phyloP scores from a whole-genome alignment of 2,888 invertebrate genomes.

The Scaptomyza parva region DNA sequence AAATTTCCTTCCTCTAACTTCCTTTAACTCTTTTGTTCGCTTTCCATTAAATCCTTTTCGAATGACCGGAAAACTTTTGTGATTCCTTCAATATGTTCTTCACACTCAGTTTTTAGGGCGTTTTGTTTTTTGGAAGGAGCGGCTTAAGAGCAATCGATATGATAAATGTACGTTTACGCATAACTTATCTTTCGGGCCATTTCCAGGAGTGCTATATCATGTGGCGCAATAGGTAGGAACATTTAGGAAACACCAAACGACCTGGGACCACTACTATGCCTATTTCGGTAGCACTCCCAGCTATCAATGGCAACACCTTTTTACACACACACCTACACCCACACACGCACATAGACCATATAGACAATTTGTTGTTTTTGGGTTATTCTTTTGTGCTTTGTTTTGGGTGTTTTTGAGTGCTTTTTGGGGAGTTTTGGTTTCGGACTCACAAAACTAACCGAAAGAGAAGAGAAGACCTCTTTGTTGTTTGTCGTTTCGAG shows the following conservation, averaged over 20 bases:
- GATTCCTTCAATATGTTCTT: slow-evolving; percentile 33
- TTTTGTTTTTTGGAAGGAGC: slow-evolving; percentile 13
- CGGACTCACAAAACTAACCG: slow-evolving; percentile 24
- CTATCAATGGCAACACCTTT: slow-evolving; percentile 73
- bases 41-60: slow-evolving; percentile 9
- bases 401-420: slow-evolving; percentile 64
- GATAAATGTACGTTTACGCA: slow-evolving; percentile 23
- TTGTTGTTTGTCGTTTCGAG: slow-evolving; percentile 55
- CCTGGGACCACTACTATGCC: slow-evolving; percentile 8
- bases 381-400: slow-evolving; percentile 9
- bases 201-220: slow-evolving; percentile 32
- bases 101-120: slow-evolving; percentile 6
- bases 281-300: slow-evolving; percentile 10
- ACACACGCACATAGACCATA: slow-evolving; percentile 1
- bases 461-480: slow-evolving; percentile 60
- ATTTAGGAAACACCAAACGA: slow-evolving; percentile 32
- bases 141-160: slow-evolving; percentile 21
- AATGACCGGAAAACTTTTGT: slow-evolving; percentile 10
- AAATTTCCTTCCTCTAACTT: not conserved
- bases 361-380: slow-evolving; percentile 66
- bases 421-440: slow-evolving; percentile 59
- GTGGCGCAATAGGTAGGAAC: slow-evolving; percentile 36
- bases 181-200: slow-evolving; percentile 40
- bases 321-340: slow-evolving; percentile 3
- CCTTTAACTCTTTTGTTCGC: not conserved